phyloP scores from a whole-genome alignment of 1,140 invertebrate species.

The Drosophila repletoides region DNA sequence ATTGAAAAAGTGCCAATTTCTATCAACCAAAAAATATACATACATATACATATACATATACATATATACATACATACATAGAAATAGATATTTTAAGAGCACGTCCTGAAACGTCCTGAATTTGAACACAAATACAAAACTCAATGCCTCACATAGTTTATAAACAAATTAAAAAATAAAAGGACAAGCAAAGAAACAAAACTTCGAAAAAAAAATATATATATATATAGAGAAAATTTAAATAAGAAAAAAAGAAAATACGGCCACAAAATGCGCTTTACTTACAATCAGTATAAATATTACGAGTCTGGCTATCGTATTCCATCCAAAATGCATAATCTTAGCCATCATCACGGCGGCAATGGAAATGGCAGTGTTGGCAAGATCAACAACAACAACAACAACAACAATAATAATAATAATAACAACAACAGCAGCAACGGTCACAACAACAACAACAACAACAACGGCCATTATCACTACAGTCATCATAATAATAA shows the following conservation, averaged over 20 bases:
- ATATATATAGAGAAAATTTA: constrained; percentile 19
- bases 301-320: constrained; percentile 81
- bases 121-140: background rate
- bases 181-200: constrained; percentile 29
- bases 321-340: constrained; percentile 79
- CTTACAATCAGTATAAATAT: constrained; percentile 81
- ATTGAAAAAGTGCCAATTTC: constrained; percentile 39
- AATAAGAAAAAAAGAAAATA: constrained; percentile 17
- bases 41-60: background rate
- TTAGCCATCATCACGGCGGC: constrained; percentile 49
- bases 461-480: constrained; percentile 11
- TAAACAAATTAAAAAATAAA: background rate
- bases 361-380: constrained; percentile 15
- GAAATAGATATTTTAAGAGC: constrained; percentile 19
- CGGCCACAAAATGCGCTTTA: constrained; percentile 74
- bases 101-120: background rate
- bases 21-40: constrained; percentile 37
- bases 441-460: constrained; percentile 19
- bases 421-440: constrained; percentile 23
- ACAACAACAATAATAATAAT: constrained; percentile 22
- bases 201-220: constrained; percentile 28
- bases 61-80: constrained; percentile 11
- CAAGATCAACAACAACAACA: constrained; percentile 38
- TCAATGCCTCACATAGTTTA: background rate
- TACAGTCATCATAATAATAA: constrained; percentile 8